Base-by-base conservation (phyloP, 2,113 vertebrate genomes). In the Lycocorax pyrrhopterus region DNA sequence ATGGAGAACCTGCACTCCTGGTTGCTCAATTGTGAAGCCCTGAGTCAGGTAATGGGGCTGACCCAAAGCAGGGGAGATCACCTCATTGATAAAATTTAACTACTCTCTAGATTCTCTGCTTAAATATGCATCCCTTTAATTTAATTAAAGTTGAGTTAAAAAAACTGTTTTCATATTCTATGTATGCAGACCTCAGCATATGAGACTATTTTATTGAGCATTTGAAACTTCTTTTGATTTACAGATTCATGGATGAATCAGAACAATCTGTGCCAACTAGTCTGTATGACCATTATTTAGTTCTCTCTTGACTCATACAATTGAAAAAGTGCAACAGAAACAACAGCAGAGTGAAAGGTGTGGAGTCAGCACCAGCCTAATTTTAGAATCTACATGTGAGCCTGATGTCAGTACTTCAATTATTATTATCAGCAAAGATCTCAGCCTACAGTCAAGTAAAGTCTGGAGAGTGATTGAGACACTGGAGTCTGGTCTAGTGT, bases 181-280 rank as follows among this genome's bases (percentile, higher is more conserved):
- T 29, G 4, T 71, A 44, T 63, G 63, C 51, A 90, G 55, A 71
- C 16, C 51, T 88, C 73, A 92, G 79, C 76, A 90, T 89, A 66
- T 79, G 71, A 87, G 77, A 72, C 41, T 41, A 41, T 71, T 91
- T 92, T 88, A 60, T 27, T 56, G 33, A 84, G 51, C 3, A 3
- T 80, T 85, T 83, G 49, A 91, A 88, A 66, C 15, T 51, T 44
- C 67, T 58, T 95, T 93, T 94, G 59, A 86, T 92, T 96, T 84
- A 52, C 46, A 86, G 60, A 88, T 81, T 86, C 72, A 55, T 49
- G 39, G 82, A 64, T 88, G 95, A 95, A 86, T 94, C 79, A 93
- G 72, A 85, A 73, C 5, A 16, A 74, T 39, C 63, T 1, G 1
- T 80, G 85, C 63, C 59, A 89, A 16, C 53, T 44, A 46, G 43